These are phyloP conservation scores for Lysiphlebus fabarum DNA, from an alignment of 1,140 invertebrate species.

Conservation along the genomic window DNA sequence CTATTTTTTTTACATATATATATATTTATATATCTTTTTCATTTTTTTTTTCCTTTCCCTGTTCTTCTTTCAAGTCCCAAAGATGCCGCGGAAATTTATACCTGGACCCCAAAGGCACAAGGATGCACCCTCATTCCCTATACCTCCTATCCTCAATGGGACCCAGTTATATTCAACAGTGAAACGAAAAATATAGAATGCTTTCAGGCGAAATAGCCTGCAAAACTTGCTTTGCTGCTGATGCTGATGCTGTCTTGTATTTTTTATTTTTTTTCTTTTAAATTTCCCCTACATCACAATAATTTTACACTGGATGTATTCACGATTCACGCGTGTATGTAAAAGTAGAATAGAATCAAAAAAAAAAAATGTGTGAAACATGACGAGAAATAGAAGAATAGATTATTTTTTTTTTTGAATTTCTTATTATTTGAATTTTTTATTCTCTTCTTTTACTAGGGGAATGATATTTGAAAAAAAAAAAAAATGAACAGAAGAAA, in stretches of 20 bases:
- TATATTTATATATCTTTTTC: no score
- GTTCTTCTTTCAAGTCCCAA: constrained; percentile 24
- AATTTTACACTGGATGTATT: not conserved
- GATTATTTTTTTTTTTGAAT: constrained; percentile 44
- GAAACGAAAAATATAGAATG: constrained; percentile 52
- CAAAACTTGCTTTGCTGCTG: not conserved
- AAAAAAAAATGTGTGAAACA: constrained; percentile 30
- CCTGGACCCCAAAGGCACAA: constrained; percentile 37
- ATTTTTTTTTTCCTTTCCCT: not conserved
- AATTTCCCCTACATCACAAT: no score
- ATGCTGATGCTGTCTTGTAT: not conserved
- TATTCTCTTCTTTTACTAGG: not conserved
- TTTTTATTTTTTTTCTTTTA: constrained; percentile 15
- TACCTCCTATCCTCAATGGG: constrained; percentile 37
- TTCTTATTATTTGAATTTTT: constrained; percentile 22
- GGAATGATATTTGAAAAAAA: no score
- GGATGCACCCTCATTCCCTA: not conserved
- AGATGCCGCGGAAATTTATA: constrained; percentile 52
- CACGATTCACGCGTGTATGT: not conserved
- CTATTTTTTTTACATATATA: no score
- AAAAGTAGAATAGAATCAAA: constrained; percentile 17
- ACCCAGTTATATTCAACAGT: constrained; percentile 37
- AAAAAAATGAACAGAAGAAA: constrained; percentile 1
- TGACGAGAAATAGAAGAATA: constrained; percentile 28
- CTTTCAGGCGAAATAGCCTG: constrained; percentile 34